A percentile compares a stretch with the other conserved stretches of the same genome.
These are phyloP conservation scores for Tupaia chinensis DNA, from an alignment of 2,113 vertebrate species.

Conservation along the genomic window DNA sequence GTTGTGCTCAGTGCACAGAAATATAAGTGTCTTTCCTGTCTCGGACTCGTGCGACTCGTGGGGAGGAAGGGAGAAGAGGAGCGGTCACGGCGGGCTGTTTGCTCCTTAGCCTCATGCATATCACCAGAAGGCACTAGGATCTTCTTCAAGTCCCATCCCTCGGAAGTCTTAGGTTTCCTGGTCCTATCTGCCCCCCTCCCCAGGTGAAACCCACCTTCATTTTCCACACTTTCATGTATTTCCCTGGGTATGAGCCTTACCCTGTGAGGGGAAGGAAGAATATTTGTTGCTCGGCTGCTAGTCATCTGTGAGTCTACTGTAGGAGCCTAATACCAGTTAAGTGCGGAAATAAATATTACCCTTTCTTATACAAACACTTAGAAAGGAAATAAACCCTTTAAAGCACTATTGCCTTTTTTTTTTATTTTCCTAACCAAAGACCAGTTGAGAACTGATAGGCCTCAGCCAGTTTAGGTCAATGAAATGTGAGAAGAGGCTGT, in stretches of 20 bases:
- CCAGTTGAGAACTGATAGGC: not conserved
- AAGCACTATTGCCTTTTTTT: not conserved
- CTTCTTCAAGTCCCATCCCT: not conserved
- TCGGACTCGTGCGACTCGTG: not conserved
- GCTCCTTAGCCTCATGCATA: too few relatives aligned
- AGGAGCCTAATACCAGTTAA: not conserved
- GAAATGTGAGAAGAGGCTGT: not conserved
- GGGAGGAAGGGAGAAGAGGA: not conserved
- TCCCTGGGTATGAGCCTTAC: not conserved
- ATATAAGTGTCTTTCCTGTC: not conserved
- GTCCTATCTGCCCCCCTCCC: rapidly evolving
- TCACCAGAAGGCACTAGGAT: not conserved
- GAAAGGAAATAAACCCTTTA: not conserved
- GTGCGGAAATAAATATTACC: not conserved
- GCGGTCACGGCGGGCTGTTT: not conserved
- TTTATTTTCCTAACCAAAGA: not conserved
- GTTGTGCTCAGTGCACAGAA: not conserved
- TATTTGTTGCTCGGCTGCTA: not conserved
- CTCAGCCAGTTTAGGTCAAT: not conserved
- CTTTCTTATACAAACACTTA: not conserved
- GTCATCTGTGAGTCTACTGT: not conserved
- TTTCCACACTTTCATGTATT: not conserved
- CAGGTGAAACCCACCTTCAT: not conserved
- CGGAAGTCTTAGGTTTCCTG: not conserved
- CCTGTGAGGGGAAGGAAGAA: not conserved